Evolutionary conservation across 2,888 invertebrate species (phyloP), one percentile per base, ranked within the genome.

Genomic region (Dermolepida albohirtum): DNA sequence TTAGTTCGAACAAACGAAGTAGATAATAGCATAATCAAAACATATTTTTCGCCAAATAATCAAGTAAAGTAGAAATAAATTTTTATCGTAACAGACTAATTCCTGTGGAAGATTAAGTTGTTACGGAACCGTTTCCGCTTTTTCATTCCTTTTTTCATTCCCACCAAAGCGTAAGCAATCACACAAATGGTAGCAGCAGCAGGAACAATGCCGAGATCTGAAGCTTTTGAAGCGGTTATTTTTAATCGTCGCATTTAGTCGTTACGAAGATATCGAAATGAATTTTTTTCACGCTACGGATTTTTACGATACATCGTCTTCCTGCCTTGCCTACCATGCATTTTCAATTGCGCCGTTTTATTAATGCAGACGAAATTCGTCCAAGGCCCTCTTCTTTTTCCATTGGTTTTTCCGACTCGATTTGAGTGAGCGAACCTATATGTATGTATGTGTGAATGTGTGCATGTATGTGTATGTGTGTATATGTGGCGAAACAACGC

Each of bases 181-280:
- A 34, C 5, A 34, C 34, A 6, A 34, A 34, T 34, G 34, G 34
- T 34, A 34, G 34, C 6, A 34, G 34, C 10, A 34, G 34, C 34
- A 34, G 6, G 34, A 34, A 34, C 34, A 34, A 34, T 34, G 10
- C 34, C 34, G 55, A 39, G 17, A 17, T 40, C 55, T 39, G 55
- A 40, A 12, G 72, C 71, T 73, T 73, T 72, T 70, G 68, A 63
- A 71, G 34, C 73, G 71, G 73, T 73, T 73, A 74, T 72, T 73
- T 74, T 74, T 74, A 73, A 74, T 74, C 74, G 74, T 66, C 70
- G 68, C 71, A 66, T 50, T 50, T 50, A 64, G 17, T 64, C 64
- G 64, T 50, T 50, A 64, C 29, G 40, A 27, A 40, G 47, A 63
- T 63, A 63, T 63, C 50, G 50, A 64, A 64, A 64, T 50, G 50